Conservation (phyloP, 2,888 invertebrate genomes). For the Limnephilus rhombicus region DNA sequence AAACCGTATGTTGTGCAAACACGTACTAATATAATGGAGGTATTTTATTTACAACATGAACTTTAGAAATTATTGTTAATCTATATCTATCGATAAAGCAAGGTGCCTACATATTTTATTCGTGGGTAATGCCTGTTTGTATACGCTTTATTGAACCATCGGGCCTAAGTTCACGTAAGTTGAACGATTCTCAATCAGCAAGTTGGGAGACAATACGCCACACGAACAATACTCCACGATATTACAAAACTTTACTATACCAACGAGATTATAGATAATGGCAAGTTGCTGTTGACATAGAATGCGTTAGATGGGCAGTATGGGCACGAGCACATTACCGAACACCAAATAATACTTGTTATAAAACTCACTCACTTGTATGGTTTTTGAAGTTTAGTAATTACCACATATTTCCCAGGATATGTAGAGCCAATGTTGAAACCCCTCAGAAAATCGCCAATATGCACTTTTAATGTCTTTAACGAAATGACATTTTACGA, state of each 20-base stretch:
- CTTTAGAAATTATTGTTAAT: neutral
- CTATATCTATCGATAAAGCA: neutral
- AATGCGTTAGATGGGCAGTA: neutral
- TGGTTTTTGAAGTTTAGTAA: no score
- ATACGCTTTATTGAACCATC: neutral
- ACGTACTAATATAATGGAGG: no score
- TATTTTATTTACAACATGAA: neutral
- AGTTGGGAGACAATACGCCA: neutral
- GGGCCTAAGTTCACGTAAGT: neutral
- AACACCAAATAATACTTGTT: neutral
- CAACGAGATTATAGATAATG: neutral
- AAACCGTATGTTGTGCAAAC: no score
- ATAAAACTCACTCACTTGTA: neutral
- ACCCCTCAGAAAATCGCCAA: no score
- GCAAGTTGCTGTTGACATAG: neutral
- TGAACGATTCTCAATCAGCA: slow-evolving; percentile 1
- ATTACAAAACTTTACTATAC: neutral
- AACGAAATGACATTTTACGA: no score
- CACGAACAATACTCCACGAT: neutral
- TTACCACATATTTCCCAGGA: no score
- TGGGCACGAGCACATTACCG: neutral
- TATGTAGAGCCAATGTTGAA: no score
- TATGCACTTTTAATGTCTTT: no score
- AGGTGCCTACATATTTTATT: neutral
- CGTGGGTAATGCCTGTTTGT: neutral